These are phyloP conservation scores for Mesopsocus fuscifrons DNA, from an alignment of 2,888 invertebrate genomes.

Conservation along the genomic window DNA sequence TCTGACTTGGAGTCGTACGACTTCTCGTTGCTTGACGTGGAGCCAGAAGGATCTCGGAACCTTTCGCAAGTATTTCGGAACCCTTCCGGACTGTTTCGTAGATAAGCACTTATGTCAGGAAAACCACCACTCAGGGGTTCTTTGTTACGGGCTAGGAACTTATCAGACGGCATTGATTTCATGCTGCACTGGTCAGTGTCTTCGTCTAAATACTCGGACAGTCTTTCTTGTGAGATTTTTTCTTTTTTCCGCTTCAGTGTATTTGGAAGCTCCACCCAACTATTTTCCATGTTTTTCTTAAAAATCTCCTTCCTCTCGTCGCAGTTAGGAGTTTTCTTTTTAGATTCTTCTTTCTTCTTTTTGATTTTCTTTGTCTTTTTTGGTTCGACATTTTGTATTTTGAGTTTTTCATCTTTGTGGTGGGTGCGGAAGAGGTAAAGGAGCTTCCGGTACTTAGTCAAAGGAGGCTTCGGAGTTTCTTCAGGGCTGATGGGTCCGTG, in stretches of 20 bases:
- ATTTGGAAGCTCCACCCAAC: constrained; percentile 26
- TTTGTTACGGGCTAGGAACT: background rate
- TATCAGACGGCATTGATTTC: background rate
- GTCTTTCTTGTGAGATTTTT: constrained; percentile 14
- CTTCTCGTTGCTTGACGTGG: background rate
- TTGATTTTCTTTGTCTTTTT: constrained; percentile 14
- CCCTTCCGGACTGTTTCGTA: background rate
- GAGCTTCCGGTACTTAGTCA: constrained; percentile 1
- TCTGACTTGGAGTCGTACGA: background rate
- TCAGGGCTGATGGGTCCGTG: background rate
- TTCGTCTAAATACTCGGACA: constrained; percentile 15
- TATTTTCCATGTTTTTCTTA: constrained; percentile 12
- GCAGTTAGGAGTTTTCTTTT: constrained; percentile 2
- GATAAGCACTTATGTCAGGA: background rate
- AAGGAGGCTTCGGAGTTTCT: background rate
- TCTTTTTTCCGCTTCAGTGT: constrained; percentile 22
- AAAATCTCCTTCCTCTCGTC: constrained; percentile 13
- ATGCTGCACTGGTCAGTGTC: background rate
- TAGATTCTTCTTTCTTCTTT: constrained; percentile 3
- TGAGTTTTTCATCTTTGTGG: constrained; percentile 7
- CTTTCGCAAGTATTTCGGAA: background rate
- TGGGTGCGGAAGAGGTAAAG: constrained; percentile 4
- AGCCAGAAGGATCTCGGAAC: background rate
- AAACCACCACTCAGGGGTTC: background rate
- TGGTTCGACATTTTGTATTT: constrained; percentile 13